These are phyloP conservation scores for Ictidomys tridecemlineatus DNA, from an alignment of 2,113 vertebrate species.

Conservation along the genomic window DNA sequence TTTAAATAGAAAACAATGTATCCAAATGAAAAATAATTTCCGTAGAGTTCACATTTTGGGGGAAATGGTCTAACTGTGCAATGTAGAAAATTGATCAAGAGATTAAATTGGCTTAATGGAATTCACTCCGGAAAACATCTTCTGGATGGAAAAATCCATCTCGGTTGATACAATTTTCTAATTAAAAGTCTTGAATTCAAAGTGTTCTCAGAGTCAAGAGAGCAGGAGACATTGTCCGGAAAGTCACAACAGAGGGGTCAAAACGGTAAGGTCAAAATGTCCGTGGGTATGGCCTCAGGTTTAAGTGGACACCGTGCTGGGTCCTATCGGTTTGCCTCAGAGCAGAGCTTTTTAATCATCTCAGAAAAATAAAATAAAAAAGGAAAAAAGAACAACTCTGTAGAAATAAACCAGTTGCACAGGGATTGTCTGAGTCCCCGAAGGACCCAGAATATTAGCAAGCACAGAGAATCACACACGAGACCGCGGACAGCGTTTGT, in stretches of 20 bases:
- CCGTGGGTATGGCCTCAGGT: background rate
- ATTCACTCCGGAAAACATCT: constrained; percentile 62
- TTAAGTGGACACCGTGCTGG: background rate
- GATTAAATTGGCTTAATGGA: constrained; percentile 73
- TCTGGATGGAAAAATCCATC: constrained; percentile 42
- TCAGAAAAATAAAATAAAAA: no score
- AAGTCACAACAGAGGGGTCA: constrained; percentile 35
- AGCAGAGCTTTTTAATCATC: background rate
- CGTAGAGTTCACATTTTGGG: constrained; percentile 66
- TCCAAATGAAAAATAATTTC: constrained; percentile 60
- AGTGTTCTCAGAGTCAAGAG: constrained; percentile 48
- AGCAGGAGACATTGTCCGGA: background rate
- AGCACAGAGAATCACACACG: background rate
- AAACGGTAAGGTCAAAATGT: background rate
- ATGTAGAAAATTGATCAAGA: constrained; percentile 55
- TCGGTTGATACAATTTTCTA: constrained; percentile 61
- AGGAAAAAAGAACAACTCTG: background rate
- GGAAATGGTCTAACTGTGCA: constrained; percentile 56
- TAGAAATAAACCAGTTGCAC: background rate
- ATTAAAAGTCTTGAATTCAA: constrained; percentile 67
- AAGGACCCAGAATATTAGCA: background rate
- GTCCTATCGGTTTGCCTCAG: background rate
- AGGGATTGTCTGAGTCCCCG: background rate
- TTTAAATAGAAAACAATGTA: constrained; percentile 64
- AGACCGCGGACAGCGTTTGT: background rate